Evolutionary conservation across 2,113 vertebrate species (phyloP).

Genomic region (Cavia aperea): DNA sequence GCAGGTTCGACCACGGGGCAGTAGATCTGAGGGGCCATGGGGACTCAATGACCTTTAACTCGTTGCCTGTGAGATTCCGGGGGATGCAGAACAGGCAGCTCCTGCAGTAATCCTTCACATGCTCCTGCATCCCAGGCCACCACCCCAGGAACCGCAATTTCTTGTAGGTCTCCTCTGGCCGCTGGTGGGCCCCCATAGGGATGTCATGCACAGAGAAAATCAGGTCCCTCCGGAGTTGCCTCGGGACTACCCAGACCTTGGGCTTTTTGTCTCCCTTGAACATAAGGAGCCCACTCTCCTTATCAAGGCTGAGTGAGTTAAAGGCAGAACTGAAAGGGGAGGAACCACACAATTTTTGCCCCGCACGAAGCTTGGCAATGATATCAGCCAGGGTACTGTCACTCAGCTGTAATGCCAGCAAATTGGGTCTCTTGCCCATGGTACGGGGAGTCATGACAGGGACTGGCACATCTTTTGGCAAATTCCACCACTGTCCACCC

Average conservation of each 20-base stretch:
- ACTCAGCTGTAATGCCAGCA: conserved; percentile 54
- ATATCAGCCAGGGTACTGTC: conserved; percentile 52
- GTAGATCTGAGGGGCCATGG: conserved; percentile 51
- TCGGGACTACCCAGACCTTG: conserved; percentile 61
- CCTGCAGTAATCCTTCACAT: conserved; percentile 56
- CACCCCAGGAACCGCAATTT: conserved; percentile 61
- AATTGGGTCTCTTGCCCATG: conserved; percentile 28
- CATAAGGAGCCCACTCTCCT: conserved; percentile 58
- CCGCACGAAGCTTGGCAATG: conserved; percentile 51
- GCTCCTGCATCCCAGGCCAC: conserved; percentile 65
- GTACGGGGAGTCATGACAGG: neutral
- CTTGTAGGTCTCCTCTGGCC: conserved; percentile 62
- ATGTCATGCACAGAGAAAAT: conserved; percentile 62
- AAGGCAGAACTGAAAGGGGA: conserved; percentile 61
- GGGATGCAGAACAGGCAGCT: conserved; percentile 64
- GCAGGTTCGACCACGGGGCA: conserved; percentile 58
- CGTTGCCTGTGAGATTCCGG: neutral
- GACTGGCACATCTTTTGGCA: conserved; percentile 40
- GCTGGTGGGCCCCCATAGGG: conserved; percentile 55
- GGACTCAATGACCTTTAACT: conserved; percentile 62
- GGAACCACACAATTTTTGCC: conserved; percentile 35
- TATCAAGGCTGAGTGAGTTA: conserved; percentile 49
- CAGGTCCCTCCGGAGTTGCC: conserved; percentile 63
- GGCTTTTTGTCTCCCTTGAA: conserved; percentile 59
- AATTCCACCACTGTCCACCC: conserved; percentile 45